Percentiles rank a stretch among this genome's conserved stretches.
phyloP scores from a whole-genome alignment of 2,113 vertebrate species.

The Rhizomys pruinosus region DNA sequence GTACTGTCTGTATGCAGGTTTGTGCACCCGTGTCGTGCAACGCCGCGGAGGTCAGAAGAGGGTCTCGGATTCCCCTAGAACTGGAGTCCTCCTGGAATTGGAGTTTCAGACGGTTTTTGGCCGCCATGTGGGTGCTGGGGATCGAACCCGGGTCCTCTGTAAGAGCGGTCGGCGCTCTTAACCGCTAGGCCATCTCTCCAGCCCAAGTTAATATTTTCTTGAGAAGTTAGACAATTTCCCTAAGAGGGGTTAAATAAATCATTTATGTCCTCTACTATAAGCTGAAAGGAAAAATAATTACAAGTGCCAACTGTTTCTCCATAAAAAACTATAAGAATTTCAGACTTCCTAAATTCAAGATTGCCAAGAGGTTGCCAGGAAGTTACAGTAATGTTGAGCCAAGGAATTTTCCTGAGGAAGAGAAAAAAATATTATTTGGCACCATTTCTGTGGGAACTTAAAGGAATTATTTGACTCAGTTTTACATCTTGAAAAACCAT shows the following conservation, averaged over 20 bases:
- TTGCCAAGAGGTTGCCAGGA: slow-evolving; percentile 58
- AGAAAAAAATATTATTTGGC: slow-evolving; percentile 60
- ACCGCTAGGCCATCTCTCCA: no score
- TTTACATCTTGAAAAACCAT: slow-evolving; percentile 57
- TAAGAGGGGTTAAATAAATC: slow-evolving; percentile 11
- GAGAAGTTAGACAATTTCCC: background rate
- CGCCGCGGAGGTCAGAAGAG: no score
- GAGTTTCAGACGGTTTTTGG: no score
- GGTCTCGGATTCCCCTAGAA: no score
- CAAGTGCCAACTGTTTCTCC: slow-evolving; percentile 36
- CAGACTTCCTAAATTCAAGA: slow-evolving; percentile 5
- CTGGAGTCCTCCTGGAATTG: no score
- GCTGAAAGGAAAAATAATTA: slow-evolving; percentile 2
- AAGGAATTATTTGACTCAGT: slow-evolving; percentile 63
- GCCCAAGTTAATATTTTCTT: no score
- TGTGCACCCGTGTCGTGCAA: no score
- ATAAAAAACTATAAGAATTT: slow-evolving; percentile 21
- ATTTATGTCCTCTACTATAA: background rate
- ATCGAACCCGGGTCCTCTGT: no score
- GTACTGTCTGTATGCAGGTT: no score
- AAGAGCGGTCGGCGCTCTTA: no score
- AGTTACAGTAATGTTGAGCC: slow-evolving; percentile 62
- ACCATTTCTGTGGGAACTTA: slow-evolving; percentile 55
- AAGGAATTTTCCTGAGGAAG: slow-evolving; percentile 73
- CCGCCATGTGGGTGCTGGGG: no score